Percentiles rank a stretch among this genome's conserved stretches.
phyloP scores from a whole-genome alignment of 2,797 vertebrate species.

The Delichon dasypus region DNA sequence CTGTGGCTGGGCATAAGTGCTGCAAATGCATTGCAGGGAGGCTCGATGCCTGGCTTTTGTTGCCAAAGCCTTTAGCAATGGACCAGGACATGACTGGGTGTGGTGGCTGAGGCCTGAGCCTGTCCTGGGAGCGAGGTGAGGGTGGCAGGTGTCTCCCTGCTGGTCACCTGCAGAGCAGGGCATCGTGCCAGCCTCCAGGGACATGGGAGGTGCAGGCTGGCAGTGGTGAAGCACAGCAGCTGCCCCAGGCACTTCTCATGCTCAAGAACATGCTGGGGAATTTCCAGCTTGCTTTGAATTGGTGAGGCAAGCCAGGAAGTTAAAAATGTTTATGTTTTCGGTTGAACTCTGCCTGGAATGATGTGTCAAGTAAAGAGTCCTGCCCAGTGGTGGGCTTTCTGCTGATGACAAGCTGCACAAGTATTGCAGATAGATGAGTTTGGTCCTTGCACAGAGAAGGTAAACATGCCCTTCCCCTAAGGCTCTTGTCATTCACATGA shows the following conservation, averaged over 20 bases:
- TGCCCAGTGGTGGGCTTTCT: background rate
- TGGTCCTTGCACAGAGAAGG: background rate
- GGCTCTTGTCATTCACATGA: background rate
- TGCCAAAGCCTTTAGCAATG: background rate
- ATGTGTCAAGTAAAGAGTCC: background rate
- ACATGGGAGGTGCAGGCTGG: background rate
- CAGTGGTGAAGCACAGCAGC: background rate
- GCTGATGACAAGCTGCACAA: background rate
- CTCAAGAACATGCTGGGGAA: background rate
- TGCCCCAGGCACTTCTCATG: background rate
- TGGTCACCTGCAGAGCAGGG: background rate
- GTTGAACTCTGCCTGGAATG: background rate
- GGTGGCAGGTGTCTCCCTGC: background rate
- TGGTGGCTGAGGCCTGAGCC: fast-evolving
- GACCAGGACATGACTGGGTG: fast-evolving
- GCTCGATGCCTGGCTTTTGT: background rate
- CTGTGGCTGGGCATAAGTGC: background rate
- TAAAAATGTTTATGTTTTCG: background rate
- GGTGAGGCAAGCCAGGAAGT: background rate
- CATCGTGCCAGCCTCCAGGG: fast-evolving
- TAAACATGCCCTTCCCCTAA: background rate
- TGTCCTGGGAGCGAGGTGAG: fast-evolving
- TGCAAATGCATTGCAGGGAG: fast-evolving
- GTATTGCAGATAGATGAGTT: background rate
- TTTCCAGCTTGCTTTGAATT: background rate